Conservation (phyloP, 2,113 vertebrate species). For the Clinocottus analis region DNA sequence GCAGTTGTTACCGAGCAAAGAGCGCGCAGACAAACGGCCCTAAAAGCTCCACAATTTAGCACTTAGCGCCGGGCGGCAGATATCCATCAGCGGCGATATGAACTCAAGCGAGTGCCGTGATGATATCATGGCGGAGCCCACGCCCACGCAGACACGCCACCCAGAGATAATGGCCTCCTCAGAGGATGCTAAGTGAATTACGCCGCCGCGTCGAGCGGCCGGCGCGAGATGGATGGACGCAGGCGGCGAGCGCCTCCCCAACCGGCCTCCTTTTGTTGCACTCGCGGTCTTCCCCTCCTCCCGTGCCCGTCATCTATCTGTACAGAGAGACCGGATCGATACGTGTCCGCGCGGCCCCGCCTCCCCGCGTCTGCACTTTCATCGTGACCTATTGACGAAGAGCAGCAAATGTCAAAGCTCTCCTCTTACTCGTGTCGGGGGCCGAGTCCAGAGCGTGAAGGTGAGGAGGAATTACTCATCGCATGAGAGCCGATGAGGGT, state of each 20-base stretch:
- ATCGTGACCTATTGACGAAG: slow-evolving; percentile 77
- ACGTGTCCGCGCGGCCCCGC: slow-evolving; percentile 58
- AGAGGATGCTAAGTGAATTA: slow-evolving; percentile 73
- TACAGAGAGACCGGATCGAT: slow-evolving; percentile 70
- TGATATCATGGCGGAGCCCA: slow-evolving; percentile 63
- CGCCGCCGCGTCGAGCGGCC: slow-evolving; percentile 40
- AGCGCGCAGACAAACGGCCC: slow-evolving; percentile 36
- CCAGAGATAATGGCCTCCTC: slow-evolving; percentile 73
- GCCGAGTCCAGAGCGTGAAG: slow-evolving; percentile 62
- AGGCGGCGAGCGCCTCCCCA: slow-evolving; percentile 12
- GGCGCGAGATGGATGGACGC: slow-evolving; percentile 53
- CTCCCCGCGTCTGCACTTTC: slow-evolving; percentile 59
- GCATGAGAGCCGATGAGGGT: background rate
- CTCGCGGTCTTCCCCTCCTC: slow-evolving; percentile 50
- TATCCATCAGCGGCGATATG: slow-evolving; percentile 65
- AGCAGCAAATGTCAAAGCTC: slow-evolving; percentile 77
- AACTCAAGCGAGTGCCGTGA: slow-evolving; percentile 65
- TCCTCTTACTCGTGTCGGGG: slow-evolving; percentile 66
- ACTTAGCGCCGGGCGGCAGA: slow-evolving; percentile 58
- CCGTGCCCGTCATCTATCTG: slow-evolving; percentile 65
- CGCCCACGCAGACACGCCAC: slow-evolving; percentile 61
- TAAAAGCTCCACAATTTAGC: slow-evolving; percentile 65
- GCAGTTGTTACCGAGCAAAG: slow-evolving; percentile 31
- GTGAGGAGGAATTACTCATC: slow-evolving; percentile 50
- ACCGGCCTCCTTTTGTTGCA: slow-evolving; percentile 51